Conservation (phyloP, 2,113 vertebrate species). For the Eurypyga helias region DNA sequence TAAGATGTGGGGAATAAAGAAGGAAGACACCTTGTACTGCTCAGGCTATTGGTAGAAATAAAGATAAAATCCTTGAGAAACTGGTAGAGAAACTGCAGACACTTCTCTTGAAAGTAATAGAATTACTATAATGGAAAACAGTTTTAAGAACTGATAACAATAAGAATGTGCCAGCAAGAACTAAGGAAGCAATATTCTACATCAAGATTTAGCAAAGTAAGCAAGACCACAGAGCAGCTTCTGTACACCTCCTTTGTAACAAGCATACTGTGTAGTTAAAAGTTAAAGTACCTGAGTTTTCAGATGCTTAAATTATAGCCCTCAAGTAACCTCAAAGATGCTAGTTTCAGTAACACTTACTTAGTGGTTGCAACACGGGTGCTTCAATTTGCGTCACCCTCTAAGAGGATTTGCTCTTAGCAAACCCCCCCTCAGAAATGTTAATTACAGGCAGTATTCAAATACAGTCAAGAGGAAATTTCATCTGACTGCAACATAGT, state of each 20-base stretch:
- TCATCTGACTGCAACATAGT: neutral
- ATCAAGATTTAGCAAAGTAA: neutral
- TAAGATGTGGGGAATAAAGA: neutral
- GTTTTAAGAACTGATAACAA: neutral
- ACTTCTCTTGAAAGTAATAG: neutral
- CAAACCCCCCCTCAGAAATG: accelerated
- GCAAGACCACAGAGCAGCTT: neutral
- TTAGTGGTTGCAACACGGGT: neutral
- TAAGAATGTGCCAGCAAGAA: neutral
- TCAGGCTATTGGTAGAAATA: neutral
- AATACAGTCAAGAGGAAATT: neutral
- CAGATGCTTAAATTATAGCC: neutral
- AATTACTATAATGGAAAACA: neutral
- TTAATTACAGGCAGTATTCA: neutral
- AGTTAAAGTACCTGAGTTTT: neutral
- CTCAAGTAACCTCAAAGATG: neutral
- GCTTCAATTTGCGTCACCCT: neutral
- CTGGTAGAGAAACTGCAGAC: neutral
- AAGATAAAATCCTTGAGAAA: neutral
- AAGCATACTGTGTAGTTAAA: neutral
- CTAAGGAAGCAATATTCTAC: neutral
- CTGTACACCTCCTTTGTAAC: neutral
- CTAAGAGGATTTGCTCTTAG: neutral
- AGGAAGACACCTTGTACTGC: neutral
- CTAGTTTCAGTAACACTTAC: neutral